A percentile compares a stretch with the other conserved stretches of the same genome.
Conservation (phyloP, 2,888 invertebrate species). For the Automeris io region DNA sequence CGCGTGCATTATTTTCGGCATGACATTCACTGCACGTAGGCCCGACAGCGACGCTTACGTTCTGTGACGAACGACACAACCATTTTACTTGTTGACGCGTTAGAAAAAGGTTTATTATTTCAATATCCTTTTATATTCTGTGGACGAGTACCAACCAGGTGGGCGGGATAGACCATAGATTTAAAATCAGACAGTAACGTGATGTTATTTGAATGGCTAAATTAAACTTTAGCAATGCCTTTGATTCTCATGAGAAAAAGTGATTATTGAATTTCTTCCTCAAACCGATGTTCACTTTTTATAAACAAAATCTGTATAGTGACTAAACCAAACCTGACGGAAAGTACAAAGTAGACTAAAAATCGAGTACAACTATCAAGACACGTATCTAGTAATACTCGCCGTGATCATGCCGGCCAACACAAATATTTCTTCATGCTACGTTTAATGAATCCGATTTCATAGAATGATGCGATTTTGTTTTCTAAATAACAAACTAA, state of each 20-base stretch:
- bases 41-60: slow-evolving; percentile 16
- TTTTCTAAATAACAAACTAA: too few relatives aligned
- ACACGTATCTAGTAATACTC: too few relatives aligned
- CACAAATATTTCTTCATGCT: too few relatives aligned
- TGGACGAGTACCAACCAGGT: slow-evolving; percentile 18
- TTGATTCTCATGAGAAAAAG: slow-evolving; percentile 31
- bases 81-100: slow-evolving; percentile 35
- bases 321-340: too few relatives aligned
- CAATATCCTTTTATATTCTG: slow-evolving; percentile 27
- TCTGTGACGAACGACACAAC: slow-evolving; percentile 45
- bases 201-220: slow-evolving; percentile 22
- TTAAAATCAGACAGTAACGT: slow-evolving; percentile 29
- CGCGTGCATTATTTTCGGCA: slow-evolving; percentile 61
- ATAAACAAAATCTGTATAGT: too few relatives aligned
- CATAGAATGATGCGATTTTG: too few relatives aligned
- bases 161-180: slow-evolving; percentile 37
- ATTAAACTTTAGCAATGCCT: slow-evolving; percentile 24
- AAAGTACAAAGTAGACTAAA: too few relatives aligned
- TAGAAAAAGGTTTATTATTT: slow-evolving; percentile 29
- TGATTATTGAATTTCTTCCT: too few relatives aligned
- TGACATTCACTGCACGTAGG: slow-evolving; percentile 61
- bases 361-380: too few relatives aligned
- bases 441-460: too few relatives aligned
- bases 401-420: too few relatives aligned
- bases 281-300: too few relatives aligned